Base-by-base conservation (phyloP, 2,888 invertebrate species). In the Ditylenchus weischeri region DNA sequence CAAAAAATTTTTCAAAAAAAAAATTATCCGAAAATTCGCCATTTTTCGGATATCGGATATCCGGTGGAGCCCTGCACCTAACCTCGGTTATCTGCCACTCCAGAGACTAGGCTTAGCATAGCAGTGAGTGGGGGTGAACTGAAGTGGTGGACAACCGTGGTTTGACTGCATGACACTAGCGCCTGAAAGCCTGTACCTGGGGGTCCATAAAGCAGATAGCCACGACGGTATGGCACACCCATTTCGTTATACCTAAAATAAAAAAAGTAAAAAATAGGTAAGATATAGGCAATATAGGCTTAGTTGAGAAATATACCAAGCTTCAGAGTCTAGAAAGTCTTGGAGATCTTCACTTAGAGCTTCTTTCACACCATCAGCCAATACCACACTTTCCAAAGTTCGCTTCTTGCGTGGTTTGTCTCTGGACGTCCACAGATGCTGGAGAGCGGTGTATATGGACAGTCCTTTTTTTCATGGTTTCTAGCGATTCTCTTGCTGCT, bases 391-490 rank as follows among this genome's bases (percentile, higher is more conserved):
- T 13, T 71, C 67, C 35, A 78, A 65, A 38, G 72, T 72, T 48
- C 77, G 64, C 85, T 77, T 77, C 62, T 71, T 72, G 6, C 75
- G 59, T 1, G 74, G 76, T 15, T 72, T 93, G 0, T 96, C 96
- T 84, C 96, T 93, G 47, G 89, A 90, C 62, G 93, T 86, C 98
- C 98, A 98, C 82, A 96, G 95, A 6, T 92, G 89, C 0, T 95
- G 96, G 88, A 92, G 88, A 0, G 93, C 93, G 38, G 90, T 89
- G 84, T 93, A 94, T 89, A 93, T 91, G 47, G 93, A 88, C 0
- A 93, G 92, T 86, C 91, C 91, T 0, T 93, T n/a, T 93, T 86
- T 92, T 75, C 11, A 75, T 43, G 69, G 74, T 48, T 57, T 67
- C 19, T 35, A 49, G 23, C 47, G n/a, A 62, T 19, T 69, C 64